These are phyloP conservation scores for Xenops minutus DNA, from an alignment of 2,797 vertebrate genomes.

Conservation along the genomic window DNA sequence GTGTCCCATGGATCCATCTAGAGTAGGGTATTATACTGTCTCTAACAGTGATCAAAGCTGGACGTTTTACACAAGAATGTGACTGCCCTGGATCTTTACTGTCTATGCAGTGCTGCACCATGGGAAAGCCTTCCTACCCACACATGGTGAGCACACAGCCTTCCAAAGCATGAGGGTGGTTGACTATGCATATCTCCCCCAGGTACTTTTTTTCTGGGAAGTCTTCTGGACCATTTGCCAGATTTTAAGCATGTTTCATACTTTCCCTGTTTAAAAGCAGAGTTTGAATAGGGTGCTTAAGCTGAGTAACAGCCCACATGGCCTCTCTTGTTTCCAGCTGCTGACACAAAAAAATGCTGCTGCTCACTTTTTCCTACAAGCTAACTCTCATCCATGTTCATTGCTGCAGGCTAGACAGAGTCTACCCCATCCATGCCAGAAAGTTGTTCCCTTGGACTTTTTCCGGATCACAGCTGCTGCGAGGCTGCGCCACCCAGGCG, in stretches of 20 bases:
- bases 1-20: neutral
- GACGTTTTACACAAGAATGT: neutral
- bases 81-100: neutral
- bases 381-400: neutral
- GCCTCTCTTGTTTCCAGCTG: neutral
- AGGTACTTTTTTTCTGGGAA: neutral
- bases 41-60: neutral
- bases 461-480: neutral
- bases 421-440: neutral
- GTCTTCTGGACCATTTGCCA: neutral
- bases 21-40: neutral
- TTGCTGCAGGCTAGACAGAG: neutral
- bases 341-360: neutral
- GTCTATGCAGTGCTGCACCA: neutral
- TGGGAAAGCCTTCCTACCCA: neutral
- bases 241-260: neutral
- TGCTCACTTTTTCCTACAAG: constrained; percentile 3
- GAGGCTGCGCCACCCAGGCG: accelerated
- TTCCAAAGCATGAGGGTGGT: neutral
- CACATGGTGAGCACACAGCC: neutral
- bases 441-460: neutral
- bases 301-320: neutral
- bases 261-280: neutral
- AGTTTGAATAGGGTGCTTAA: neutral
- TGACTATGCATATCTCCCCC: neutral